Evolutionary conservation across 1,140 invertebrate genomes (phyloP), one percentile per base, ranked within the genome.

Genomic region (Drosophila melanogaster): DNA sequence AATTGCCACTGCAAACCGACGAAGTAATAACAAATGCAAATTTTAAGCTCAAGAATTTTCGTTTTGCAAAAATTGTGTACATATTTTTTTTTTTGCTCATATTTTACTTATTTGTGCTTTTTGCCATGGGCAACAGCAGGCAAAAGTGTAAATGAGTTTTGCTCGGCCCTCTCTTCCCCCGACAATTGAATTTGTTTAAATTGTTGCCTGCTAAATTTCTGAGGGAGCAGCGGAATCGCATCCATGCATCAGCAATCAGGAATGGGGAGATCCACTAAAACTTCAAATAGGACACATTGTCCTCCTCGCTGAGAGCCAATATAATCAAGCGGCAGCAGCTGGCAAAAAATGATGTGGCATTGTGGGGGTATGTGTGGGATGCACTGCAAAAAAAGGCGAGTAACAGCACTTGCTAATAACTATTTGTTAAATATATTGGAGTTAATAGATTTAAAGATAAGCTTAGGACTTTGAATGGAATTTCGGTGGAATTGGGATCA

Each of bases 21-120:
- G 50, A 83, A 87, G 79, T 87, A 87, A 87, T 87, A 89, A 83
- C 84, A 89, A 89, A 87, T 87, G 83, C 84, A 87, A 87, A 87
- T 87, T 86, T 77, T 72, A 89, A 83, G 75, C 83, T 81, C 76
- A 87, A 83, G 79, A 83, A 87, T 79, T 79, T 87, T 79, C 47
- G 74, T 61, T 79, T 72, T 67, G 67, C 74, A 65, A 76, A 76
- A 76, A 87, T 81, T 72, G 64, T 78, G 46, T 38, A 66, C 75
- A 75, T 67, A 3, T 71, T 77, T 46, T 26, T 17, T 41, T 53
- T 49, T 50, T 50, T 22, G 11, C 11, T 61, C 24, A 38, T 46
- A 24, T 55, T 73, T 30, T 61, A 47, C 30, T 70, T 70, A 55
- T 67, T 70, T 67, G 30, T 70, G 40, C 38, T 53, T 35, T 44